phyloP scores from a whole-genome alignment of 2,888 invertebrate genomes.

The Aproaerema taeniolella region DNA sequence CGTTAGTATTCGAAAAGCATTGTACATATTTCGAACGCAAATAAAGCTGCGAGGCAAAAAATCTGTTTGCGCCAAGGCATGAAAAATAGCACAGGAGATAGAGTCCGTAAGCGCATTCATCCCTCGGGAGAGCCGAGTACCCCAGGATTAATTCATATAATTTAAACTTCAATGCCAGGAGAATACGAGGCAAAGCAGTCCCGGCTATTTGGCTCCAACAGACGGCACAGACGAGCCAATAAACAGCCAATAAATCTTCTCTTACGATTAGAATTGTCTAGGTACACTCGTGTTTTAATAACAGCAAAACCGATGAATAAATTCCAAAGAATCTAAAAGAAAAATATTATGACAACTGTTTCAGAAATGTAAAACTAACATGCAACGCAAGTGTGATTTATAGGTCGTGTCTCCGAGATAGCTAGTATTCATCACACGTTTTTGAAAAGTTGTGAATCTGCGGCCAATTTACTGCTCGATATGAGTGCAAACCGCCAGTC shows the following conservation, averaged over 20 bases:
- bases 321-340: neutral
- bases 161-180: conserved; percentile 64
- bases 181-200: conserved; percentile 51
- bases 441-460: conserved; percentile 6
- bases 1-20: conserved; percentile 5
- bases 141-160: conserved; percentile 65
- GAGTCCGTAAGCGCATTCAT: conserved; percentile 39
- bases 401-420: neutral
- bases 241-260: neutral
- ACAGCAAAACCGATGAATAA: neutral
- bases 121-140: conserved; percentile 40
- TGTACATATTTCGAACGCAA: conserved; percentile 1
- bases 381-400: neutral
- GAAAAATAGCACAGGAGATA: conserved; percentile 33
- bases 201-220: conserved; percentile 25
- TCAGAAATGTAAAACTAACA: neutral
- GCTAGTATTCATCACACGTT: neutral
- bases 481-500: conserved; percentile 32
- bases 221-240: conserved; percentile 3
- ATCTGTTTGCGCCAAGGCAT: conserved; percentile 18
- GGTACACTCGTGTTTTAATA: neutral
- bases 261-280: neutral
- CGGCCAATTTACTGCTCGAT: conserved; percentile 2
- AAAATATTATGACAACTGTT: neutral
- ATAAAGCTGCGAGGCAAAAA: conserved; percentile 5